These are phyloP conservation scores for Mamestra configurata DNA, from an alignment of 1,140 invertebrate genomes.

Conservation along the genomic window DNA sequence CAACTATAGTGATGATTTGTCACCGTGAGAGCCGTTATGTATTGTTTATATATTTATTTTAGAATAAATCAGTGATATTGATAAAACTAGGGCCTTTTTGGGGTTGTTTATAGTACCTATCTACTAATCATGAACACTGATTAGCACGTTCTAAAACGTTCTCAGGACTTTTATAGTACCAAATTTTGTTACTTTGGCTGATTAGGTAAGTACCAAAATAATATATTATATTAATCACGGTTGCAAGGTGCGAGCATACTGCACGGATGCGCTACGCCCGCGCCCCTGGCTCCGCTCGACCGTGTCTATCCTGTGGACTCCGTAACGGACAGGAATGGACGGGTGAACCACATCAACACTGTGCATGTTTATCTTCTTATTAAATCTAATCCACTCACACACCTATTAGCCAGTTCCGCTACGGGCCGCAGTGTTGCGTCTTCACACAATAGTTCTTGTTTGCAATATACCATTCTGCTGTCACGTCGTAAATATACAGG, in stretches of 20 bases:
- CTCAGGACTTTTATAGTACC: no score
- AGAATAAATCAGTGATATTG: no score
- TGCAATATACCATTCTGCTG: slow-evolving; percentile 19
- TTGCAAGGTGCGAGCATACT: neutral
- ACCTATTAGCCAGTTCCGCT: neutral
- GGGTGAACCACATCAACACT: neutral
- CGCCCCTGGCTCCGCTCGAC: neutral
- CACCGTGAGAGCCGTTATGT: no score
- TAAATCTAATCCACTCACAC: neutral
- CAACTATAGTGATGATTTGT: no score
- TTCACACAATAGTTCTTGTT: slow-evolving; percentile 12
- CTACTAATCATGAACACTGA: no score
- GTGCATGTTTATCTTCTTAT: neutral
- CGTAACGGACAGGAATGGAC: neutral
- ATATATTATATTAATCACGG: neutral
- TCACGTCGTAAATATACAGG: slow-evolving; percentile 5
- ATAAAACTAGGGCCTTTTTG: no score
- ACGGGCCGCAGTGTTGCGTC: neutral
- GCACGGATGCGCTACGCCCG: neutral
- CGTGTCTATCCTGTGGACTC: neutral
- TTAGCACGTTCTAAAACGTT: no score
- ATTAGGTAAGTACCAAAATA: no score
- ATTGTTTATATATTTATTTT: no score
- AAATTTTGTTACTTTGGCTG: no score
- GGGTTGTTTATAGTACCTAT: no score